Evolutionary conservation across 2,888 invertebrate genomes (phyloP), one percentile per base, ranked within the genome.

Genomic region (Cancer borealis): DNA sequence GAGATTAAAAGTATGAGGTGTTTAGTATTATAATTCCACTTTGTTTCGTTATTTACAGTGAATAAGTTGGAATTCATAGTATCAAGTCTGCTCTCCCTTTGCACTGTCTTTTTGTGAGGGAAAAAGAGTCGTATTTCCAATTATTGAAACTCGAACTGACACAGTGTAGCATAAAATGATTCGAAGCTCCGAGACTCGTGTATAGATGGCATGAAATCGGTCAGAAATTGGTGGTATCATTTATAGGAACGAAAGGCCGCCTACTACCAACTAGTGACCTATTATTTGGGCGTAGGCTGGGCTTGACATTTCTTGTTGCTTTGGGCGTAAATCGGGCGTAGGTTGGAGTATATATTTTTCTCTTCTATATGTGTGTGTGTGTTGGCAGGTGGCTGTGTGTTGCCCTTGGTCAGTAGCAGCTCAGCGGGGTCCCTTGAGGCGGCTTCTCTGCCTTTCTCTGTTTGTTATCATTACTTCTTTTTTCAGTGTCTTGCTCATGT

Each of bases 351-450:
- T 39, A 39, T n/a, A 39, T 39, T 39, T 60, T 60, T 17, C 17
- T 21, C 10, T 21, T 17, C 21, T 60, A 60, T 17, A 60, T 2
- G 26, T 21, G 73, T 26, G 73, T 73, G 26, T n/a, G n/a, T 73
- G 73, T 73, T 73, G 73, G n/a, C 73, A 73, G 73, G 10, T 26
- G 73, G 5, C n/a, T 26, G 26, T 73, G 26, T 8, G n/a, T 73
- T 73, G 73, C 10, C 73, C 73, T 73, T 73, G 73, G 73, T 73
- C 73, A 73, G 73, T 73, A 73, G 73, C 73, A 21, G 17, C 60
- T 60, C 60, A 60, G 60, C 60, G 21, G 21, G 73, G n/a, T 26
- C n/a, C 73, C 26, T 73, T 21, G 54, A 54, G 39, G 39, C 14
- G 10, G 73, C 8, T n/a, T 73, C n/a, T 26, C 8, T n/a, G 0